Percentiles rank a stretch among this genome's conserved stretches.
These are phyloP conservation scores for Lordiphosa andalusiaca DNA, from an alignment of 2,888 invertebrate species.

Conservation along the genomic window DNA sequence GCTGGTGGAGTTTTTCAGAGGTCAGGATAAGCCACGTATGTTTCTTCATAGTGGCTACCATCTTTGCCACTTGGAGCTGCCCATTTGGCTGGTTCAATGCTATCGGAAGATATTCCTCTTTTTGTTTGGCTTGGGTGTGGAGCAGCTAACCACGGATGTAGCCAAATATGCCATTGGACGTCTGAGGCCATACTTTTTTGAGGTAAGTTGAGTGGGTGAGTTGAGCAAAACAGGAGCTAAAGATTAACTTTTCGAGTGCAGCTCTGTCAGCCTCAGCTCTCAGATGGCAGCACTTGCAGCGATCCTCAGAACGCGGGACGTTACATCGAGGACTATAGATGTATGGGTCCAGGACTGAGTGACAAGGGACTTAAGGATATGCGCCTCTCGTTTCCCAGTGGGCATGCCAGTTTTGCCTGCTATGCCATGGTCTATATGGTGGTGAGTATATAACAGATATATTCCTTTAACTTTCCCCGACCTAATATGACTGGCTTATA, in stretches of 20 bases:
- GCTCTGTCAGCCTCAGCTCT: conserved; percentile 90
- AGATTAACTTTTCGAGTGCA: conserved; percentile 42
- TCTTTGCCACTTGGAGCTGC: conserved; percentile 82
- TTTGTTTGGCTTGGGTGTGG: conserved; percentile 91
- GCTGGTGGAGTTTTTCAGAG: conserved; percentile 84
- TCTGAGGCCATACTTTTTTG: conserved; percentile 95
- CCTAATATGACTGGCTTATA: conserved; percentile 67
- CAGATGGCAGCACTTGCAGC: conserved; percentile 82
- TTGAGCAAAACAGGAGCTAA: conserved; percentile 33
- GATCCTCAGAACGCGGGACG: conserved; percentile 83
- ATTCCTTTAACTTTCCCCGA: background rate
- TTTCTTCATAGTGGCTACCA: conserved; percentile 77
- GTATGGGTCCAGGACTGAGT: conserved; percentile 80
- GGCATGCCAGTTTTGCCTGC: conserved; percentile 93
- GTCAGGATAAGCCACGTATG: conserved; percentile 39
- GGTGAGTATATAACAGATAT: conserved; percentile 83
- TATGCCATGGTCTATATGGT: conserved; percentile 92
- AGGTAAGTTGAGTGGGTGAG: conserved; percentile 82
- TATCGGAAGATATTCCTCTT: conserved; percentile 90
- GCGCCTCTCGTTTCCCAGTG: conserved; percentile 93
- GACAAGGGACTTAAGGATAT: conserved; percentile 85
- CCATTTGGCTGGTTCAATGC: conserved; percentile 87
- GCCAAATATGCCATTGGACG: conserved; percentile 96
- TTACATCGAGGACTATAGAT: conserved; percentile 88
- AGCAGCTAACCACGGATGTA: conserved; percentile 93